phyloP scores from a whole-genome alignment of 1,140 invertebrate species.

The Brachionus calyciflorus region DNA sequence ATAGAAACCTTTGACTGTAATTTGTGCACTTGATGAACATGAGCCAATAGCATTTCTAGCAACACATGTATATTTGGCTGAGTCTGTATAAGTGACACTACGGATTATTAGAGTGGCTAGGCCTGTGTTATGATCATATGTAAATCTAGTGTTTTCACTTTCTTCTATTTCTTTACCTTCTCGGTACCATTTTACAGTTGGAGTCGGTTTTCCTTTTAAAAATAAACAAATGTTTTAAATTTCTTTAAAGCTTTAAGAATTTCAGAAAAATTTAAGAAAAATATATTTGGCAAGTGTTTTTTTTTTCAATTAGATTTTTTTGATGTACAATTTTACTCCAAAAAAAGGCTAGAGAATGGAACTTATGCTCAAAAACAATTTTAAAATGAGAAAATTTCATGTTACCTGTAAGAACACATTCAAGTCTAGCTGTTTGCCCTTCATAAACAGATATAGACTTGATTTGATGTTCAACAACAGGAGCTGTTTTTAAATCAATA shows the following conservation, averaged over 20 bases:
- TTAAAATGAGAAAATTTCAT: slow-evolving; percentile 68
- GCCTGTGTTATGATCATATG: slow-evolving; percentile 8
- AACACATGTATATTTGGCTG: slow-evolving; percentile 56
- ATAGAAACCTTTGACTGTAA: slow-evolving; percentile 28
- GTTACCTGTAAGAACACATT: slow-evolving; percentile 56
- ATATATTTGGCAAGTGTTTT: neutral
- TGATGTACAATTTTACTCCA: too few relatives aligned
- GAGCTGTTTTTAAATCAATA: slow-evolving; percentile 37
- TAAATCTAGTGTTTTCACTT: neutral
- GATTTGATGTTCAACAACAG: slow-evolving; percentile 50
- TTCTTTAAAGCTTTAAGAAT: too few relatives aligned
- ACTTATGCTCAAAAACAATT: too few relatives aligned
- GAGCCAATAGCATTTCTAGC: slow-evolving; percentile 58
- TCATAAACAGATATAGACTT: slow-evolving; percentile 54
- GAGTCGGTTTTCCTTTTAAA: slow-evolving; percentile 47
- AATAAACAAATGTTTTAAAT: neutral
- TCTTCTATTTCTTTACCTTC: slow-evolving; percentile 44
- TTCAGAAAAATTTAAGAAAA: neutral
- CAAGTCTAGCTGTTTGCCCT: slow-evolving; percentile 55
- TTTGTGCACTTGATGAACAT: slow-evolving; percentile 52
- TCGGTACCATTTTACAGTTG: slow-evolving; percentile 49
- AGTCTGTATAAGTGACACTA: slow-evolving; percentile 54
- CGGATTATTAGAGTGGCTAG: slow-evolving; percentile 52
- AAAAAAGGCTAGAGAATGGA: too few relatives aligned
- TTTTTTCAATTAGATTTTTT: too few relatives aligned